Conservation (phyloP, 2,797 vertebrate genomes). For the Percopsis omiscomaycus region DNA sequence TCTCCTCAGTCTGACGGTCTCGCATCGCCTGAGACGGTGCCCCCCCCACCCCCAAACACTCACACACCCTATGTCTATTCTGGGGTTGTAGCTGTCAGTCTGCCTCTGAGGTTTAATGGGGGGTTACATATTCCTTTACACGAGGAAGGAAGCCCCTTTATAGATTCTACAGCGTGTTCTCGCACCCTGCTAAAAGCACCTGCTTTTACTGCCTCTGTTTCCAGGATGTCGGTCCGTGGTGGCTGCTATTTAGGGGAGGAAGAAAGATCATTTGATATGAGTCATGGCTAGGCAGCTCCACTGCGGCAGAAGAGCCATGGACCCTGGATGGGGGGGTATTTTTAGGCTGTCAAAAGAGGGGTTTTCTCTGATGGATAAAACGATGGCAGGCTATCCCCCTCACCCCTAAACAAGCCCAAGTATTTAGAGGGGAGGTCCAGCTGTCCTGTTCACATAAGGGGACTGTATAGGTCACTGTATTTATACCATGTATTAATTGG, state of each 20-base stretch:
- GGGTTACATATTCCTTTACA: slow-evolving; percentile 41
- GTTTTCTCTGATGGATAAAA: slow-evolving; percentile 42
- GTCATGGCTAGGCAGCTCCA: slow-evolving; percentile 4
- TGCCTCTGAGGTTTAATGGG: slow-evolving; percentile 13
- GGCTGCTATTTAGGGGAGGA: slow-evolving; percentile 61
- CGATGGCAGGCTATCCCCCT: slow-evolving; percentile 34
- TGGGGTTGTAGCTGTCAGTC: slow-evolving; percentile 36
- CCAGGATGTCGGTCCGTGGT: slow-evolving; percentile 38
- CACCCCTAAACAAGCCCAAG: slow-evolving; percentile 39
- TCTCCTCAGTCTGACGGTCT: neutral
- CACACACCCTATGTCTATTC: slow-evolving; percentile 49
- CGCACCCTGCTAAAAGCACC: slow-evolving; percentile 58
- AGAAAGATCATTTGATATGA: slow-evolving; percentile 47
- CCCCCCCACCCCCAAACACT: neutral
- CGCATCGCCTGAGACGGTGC: neutral
- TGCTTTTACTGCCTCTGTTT: slow-evolving; percentile 48
- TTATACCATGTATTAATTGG: neutral
- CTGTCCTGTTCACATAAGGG: slow-evolving; percentile 27
- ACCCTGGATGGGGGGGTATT: slow-evolving; percentile 13
- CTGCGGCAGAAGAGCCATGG: slow-evolving; percentile 16
- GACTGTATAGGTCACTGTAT: no score
- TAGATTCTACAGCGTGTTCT: slow-evolving; percentile 41
- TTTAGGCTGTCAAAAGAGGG: slow-evolving; percentile 41
- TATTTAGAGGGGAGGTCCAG: slow-evolving; percentile 25
- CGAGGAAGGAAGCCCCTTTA: slow-evolving; percentile 27